Evolutionary conservation across 2,888 invertebrate genomes (phyloP).

Genomic region (Chloroclystis v-ata): DNA sequence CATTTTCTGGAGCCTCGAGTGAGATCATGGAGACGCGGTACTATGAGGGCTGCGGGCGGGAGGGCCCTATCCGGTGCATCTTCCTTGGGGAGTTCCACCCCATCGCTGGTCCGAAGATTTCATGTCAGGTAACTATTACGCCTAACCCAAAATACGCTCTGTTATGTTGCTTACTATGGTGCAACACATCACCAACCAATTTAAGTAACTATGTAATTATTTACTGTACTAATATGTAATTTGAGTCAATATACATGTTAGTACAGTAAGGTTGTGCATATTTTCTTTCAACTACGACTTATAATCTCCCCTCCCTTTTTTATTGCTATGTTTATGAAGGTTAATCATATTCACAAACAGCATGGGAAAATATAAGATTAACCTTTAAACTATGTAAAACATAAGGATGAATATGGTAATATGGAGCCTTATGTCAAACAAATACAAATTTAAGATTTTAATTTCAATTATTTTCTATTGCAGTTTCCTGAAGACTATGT

Average conservation of each 20-base stretch:
- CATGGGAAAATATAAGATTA: too few relatives aligned
- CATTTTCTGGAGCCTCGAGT: constrained; percentile 31
- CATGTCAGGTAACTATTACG: constrained; percentile 82
- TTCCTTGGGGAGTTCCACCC: constrained; percentile 88
- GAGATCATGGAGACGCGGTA: constrained; percentile 71
- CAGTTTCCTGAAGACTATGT: constrained; percentile 94
- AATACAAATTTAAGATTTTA: neutral
- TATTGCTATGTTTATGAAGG: too few relatives aligned
- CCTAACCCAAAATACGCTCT: neutral
- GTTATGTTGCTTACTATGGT: neutral
- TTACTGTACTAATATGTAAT: too few relatives aligned
- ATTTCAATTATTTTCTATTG: constrained; percentile 9
- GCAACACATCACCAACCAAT: neutral
- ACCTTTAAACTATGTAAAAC: too few relatives aligned
- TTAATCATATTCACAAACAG: too few relatives aligned
- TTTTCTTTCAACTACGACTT: too few relatives aligned
- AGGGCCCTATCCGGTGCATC: constrained; percentile 88
- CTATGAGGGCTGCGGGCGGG: constrained; percentile 81
- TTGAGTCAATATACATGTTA: too few relatives aligned
- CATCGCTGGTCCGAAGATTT: constrained; percentile 89
- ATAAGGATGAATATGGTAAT: too few relatives aligned
- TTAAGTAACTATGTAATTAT: too few relatives aligned
- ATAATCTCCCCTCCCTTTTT: too few relatives aligned
- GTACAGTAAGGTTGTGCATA: too few relatives aligned
- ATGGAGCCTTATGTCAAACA: neutral